These are phyloP conservation scores for Chiloscyllium plagiosum DNA, from an alignment of 2,113 vertebrate species.

Conservation along the genomic window DNA sequence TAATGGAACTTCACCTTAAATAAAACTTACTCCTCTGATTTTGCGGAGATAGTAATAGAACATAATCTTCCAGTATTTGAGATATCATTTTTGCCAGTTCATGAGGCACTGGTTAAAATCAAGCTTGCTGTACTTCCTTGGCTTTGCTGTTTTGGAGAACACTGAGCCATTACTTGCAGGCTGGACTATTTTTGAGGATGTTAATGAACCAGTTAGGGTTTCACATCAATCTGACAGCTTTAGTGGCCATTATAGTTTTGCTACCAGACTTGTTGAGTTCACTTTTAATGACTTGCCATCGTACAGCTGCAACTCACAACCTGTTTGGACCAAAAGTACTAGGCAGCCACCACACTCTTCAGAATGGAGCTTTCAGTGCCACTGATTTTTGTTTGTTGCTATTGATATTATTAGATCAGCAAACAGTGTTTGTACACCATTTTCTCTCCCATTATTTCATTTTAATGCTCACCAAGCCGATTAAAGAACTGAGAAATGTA, in stretches of 20 bases:
- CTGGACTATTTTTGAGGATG: not conserved
- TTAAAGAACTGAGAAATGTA: not conserved
- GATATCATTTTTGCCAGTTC: too few species aligned
- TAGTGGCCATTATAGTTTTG: not conserved
- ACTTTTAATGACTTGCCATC: not conserved
- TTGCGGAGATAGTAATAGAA: too few species aligned
- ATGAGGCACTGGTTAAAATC: too few species aligned
- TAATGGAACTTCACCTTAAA: too few species aligned
- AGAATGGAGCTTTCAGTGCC: not conserved
- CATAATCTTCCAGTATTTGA: too few species aligned
- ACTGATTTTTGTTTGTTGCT: not conserved
- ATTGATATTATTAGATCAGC: not conserved
- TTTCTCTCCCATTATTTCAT: not conserved
- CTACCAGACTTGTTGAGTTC: not conserved
- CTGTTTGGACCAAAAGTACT: not conserved
- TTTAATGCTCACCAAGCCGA: not conserved
- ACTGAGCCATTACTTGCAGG: not conserved
- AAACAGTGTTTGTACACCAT: not conserved
- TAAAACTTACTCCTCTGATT: too few species aligned
- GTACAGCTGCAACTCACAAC: not conserved
- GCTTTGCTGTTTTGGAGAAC: not conserved
- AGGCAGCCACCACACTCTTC: not conserved
- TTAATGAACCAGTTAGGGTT: not conserved
- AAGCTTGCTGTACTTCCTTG: not conserved
- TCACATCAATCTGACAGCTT: not conserved